A percentile compares a stretch with the other conserved stretches of the same genome.
Conservation (phyloP, 2,113 vertebrate genomes). For the Rhynchopsitta pachyrhyncha region DNA sequence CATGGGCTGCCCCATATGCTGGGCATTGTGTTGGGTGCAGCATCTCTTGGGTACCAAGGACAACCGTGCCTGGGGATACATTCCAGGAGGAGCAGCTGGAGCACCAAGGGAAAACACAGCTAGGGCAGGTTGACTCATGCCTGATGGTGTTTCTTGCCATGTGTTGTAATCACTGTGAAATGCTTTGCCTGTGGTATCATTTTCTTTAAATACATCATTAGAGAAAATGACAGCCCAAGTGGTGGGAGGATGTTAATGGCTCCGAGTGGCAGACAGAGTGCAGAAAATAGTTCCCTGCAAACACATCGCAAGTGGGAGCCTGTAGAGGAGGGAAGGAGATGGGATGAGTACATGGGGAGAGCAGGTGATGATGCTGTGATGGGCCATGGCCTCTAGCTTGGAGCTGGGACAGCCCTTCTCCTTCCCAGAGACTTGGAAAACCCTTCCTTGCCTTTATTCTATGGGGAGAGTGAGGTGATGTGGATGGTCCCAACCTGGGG, state of each 20-base stretch:
- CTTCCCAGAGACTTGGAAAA: background rate
- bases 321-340: background rate
- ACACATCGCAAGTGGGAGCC: background rate
- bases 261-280: slow-evolving; percentile 43
- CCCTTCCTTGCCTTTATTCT: background rate
- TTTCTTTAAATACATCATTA: slow-evolving; percentile 66
- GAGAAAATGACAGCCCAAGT: slow-evolving; percentile 55
- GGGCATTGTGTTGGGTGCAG: background rate
- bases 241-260: slow-evolving; percentile 54
- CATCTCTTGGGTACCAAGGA: accelerated
- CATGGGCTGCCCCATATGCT: background rate
- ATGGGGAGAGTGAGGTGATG: background rate
- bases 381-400: background rate
- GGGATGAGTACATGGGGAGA: accelerated
- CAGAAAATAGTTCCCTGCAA: slow-evolving; percentile 14
- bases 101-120: background rate
- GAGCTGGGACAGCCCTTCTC: background rate
- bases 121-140: slow-evolving; percentile 7
- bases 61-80: background rate
- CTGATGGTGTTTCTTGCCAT: background rate
- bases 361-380: accelerated
- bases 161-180: slow-evolving; percentile 15
- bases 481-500: background rate
- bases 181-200: slow-evolving; percentile 55
- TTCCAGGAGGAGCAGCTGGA: background rate